Evolutionary conservation across 2,113 vertebrate species (phyloP).

Genomic region (Amphiprion percula): DNA sequence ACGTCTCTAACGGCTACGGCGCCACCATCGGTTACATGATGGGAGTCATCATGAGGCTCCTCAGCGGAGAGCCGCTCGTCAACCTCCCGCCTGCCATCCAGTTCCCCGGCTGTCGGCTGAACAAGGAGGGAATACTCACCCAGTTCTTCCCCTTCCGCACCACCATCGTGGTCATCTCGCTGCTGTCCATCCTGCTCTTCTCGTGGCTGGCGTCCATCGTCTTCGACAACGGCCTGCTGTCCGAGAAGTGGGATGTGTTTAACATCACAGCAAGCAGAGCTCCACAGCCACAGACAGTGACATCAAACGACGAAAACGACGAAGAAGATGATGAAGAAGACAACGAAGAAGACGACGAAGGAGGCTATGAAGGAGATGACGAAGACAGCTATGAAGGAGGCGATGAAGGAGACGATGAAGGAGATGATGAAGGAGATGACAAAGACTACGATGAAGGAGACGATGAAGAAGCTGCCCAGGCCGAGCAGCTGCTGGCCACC

Average conservation of each 20-base stretch:
- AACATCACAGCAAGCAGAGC: constrained; percentile 64
- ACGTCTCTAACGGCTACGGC: constrained; percentile 77
- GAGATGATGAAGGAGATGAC: too few species aligned
- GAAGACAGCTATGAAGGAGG: too few species aligned
- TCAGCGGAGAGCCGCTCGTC: constrained; percentile 86
- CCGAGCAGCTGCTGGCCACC: constrained; percentile 69
- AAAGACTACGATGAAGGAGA: too few species aligned
- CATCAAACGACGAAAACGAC: background rate
- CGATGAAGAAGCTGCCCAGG: background rate
- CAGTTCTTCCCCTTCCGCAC: constrained; percentile 88
- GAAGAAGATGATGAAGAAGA: too few species aligned
- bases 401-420: too few species aligned
- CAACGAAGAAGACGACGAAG: too few species aligned
- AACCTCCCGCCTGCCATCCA: constrained; percentile 77
- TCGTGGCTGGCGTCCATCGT: constrained; percentile 74
- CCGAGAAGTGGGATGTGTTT: constrained; percentile 82
- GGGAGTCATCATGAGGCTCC: constrained; percentile 82
- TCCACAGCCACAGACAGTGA: background rate
- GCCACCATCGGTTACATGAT: constrained; percentile 73
- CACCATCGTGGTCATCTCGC: constrained; percentile 78
- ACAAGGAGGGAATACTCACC: constrained; percentile 63
- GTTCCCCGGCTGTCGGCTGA: constrained; percentile 81
- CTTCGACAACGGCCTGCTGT: constrained; percentile 83
- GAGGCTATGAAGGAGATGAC: too few species aligned
- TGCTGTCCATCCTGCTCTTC: constrained; percentile 73